These are phyloP conservation scores for Apodemus speciosus DNA, from an alignment of 2,113 vertebrate species.

Conservation along the genomic window DNA sequence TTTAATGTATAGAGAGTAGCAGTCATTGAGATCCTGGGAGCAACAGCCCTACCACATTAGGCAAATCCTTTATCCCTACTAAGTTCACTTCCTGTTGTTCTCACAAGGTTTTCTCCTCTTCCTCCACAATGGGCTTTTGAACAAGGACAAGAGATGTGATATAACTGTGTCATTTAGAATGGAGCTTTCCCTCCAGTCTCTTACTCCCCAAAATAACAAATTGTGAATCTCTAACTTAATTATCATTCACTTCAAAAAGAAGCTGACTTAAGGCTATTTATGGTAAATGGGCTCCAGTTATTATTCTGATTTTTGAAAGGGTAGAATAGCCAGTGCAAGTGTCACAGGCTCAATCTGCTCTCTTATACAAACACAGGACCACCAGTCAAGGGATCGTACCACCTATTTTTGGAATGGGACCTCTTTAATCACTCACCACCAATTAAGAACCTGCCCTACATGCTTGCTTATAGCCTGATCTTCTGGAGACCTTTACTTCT, in stretches of 20 bases:
- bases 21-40: background rate
- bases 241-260: background rate
- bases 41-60: background rate
- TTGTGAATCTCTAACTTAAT: background rate
- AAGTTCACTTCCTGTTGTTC: too few species aligned
- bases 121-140: background rate
- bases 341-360: background rate
- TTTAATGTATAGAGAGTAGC: background rate
- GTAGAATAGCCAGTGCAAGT: background rate
- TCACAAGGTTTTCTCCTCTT: background rate
- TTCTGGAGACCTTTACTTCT: background rate
- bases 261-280: background rate
- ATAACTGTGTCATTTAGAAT: background rate
- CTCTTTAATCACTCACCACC: background rate
- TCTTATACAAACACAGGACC: background rate
- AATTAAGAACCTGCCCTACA: background rate
- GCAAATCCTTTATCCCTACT: background rate
- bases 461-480: background rate
- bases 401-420: background rate
- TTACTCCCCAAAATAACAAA: background rate
- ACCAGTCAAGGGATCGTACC: background rate
- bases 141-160: background rate
- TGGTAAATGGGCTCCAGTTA: background rate
- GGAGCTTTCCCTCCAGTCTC: background rate
- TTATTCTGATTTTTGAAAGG: background rate